phyloP scores from a whole-genome alignment of 2,113 vertebrate genomes.

The Lates calcarifer region DNA sequence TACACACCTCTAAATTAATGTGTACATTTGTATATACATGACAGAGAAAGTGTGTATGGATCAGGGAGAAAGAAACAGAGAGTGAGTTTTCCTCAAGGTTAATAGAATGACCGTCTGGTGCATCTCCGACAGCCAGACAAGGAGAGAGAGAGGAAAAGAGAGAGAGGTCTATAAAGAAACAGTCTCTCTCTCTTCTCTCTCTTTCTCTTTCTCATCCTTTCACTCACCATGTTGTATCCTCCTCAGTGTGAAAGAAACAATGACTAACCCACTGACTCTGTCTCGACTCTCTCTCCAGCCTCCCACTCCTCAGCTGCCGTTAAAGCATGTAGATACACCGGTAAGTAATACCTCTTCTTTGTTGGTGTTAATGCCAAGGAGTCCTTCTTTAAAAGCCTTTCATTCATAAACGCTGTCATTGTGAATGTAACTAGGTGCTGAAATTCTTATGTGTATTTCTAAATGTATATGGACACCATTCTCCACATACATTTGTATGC shows the following conservation, averaged over 20 bases:
- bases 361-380: not conserved
- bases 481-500: conserved; percentile 1
- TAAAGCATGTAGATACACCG: conserved; percentile 87
- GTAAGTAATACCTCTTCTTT: conserved; percentile 81
- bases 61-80: not conserved
- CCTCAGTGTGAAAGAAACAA: conserved; percentile 59
- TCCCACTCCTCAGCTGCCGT: conserved; percentile 83
- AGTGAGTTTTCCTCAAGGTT: conserved; percentile 27
- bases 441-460: too few relatives aligned
- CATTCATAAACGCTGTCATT: conserved; percentile 40
- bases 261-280: conserved; percentile 60
- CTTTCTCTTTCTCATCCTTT: conserved; percentile 32
- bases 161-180: not conserved
- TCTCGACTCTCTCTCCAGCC: conserved; percentile 76
- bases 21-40: not conserved
- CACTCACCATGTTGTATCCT: conserved; percentile 63
- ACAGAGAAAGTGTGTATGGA: not conserved
- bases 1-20: too few relatives aligned
- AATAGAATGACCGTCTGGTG: conserved; percentile 15
- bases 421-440: conserved; percentile 27
- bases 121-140: conserved; percentile 11
- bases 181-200: conserved; percentile 36
- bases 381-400: conserved; percentile 55
- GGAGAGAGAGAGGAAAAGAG: not conserved
- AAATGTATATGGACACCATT: conserved; percentile 16